These are phyloP conservation scores for Melanotaenia parkinsoni DNA, from an alignment of 2,797 vertebrate species.

Conservation along the genomic window DNA sequence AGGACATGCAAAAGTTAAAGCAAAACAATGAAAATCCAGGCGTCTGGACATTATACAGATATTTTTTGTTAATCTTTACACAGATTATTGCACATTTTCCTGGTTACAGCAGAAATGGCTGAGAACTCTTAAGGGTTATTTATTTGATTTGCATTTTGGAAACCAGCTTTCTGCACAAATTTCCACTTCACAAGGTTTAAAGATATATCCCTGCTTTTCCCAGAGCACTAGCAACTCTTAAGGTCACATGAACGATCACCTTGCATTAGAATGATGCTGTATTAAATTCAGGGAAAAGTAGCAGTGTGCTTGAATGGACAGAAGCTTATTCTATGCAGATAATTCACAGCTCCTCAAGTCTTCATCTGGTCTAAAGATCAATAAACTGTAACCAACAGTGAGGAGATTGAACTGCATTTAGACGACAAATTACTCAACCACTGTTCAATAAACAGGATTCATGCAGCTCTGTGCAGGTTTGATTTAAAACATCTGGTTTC, in stretches of 20 bases:
- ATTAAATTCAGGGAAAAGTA: not conserved
- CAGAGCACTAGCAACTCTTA: not conserved
- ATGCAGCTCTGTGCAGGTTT: slow-evolving; percentile 21
- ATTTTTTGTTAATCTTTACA: not conserved
- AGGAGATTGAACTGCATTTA: slow-evolving; percentile 14
- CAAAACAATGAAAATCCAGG: not conserved
- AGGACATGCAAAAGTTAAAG: not conserved
- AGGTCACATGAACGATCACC: not conserved
- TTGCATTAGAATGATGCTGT: not conserved
- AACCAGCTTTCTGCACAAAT: not conserved
- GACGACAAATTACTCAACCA: not conserved
- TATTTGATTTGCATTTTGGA: not conserved
- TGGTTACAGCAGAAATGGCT: not conserved
- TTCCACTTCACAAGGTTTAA: not conserved
- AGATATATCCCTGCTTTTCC: not conserved
- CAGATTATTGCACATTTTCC: not conserved
- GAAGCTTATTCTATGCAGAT: not conserved
- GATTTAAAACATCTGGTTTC: slow-evolving; percentile 26
- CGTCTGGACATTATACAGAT: not conserved
- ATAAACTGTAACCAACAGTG: slow-evolving; percentile 20
- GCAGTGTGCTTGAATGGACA: slow-evolving; percentile 8
- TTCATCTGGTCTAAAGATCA: slow-evolving; percentile 8
- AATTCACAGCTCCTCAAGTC: slow-evolving; percentile 21
- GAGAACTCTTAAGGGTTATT: not conserved
- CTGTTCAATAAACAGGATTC: slow-evolving; percentile 20